Evolutionary conservation across 2,888 invertebrate species (phyloP).

Genomic region (Bugulina stolonifera): DNA sequence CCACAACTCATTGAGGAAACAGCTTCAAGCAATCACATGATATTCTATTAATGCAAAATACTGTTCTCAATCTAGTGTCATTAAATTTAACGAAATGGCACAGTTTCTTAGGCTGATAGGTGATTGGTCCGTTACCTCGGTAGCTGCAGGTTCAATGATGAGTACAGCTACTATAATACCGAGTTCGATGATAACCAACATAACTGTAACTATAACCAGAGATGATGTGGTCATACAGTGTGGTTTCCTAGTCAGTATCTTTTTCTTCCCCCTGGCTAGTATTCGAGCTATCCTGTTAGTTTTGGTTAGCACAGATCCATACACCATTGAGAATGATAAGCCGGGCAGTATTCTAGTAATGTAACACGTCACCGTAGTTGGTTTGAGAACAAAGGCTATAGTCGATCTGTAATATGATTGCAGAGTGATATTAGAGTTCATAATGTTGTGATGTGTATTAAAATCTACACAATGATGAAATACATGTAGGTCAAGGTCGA

Average conservation of each 20-base stretch:
- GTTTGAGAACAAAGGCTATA: slow-evolving; percentile 77
- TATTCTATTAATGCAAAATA: too few species aligned
- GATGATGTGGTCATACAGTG: slow-evolving; percentile 66
- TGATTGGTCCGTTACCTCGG: too few species aligned
- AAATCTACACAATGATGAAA: too few species aligned
- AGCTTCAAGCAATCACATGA: too few species aligned
- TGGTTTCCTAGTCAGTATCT: slow-evolving; percentile 80
- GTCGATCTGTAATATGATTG: too few species aligned
- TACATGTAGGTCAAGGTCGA: too few species aligned
- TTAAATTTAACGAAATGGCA: too few species aligned
- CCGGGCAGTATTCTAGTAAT: slow-evolving; percentile 87
- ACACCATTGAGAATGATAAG: slow-evolving; percentile 92
- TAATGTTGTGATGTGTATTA: too few species aligned
- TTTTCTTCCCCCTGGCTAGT: slow-evolving; percentile 91
- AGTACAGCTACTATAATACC: slow-evolving; percentile 62
- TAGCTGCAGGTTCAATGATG: slow-evolving; percentile 60
- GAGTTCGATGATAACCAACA: slow-evolving; percentile 81
- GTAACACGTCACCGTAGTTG: slow-evolving; percentile 72
- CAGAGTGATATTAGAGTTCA: too few species aligned
- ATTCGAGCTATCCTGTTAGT: slow-evolving; percentile 94
- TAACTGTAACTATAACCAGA: slow-evolving; percentile 70
- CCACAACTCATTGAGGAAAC: too few species aligned
- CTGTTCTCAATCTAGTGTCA: too few species aligned
- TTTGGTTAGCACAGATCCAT: slow-evolving; percentile 91
- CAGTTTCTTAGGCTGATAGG: too few species aligned